A percentile compares a stretch with the other conserved stretches of the same genome.
Conservation (phyloP, 2,888 invertebrate species). For the Euplexia lucipara region DNA sequence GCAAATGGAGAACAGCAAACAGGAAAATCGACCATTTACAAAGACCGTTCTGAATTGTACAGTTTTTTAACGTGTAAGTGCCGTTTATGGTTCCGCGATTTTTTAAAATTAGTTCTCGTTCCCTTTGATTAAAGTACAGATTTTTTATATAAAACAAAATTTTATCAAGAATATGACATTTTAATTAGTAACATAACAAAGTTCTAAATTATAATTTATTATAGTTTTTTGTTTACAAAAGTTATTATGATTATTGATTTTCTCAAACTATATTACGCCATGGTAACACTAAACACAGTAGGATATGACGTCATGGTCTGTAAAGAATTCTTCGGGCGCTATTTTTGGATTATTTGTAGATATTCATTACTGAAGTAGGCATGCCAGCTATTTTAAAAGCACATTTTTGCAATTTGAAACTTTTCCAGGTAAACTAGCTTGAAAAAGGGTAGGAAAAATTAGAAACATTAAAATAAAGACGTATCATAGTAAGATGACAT, state of each 20-base stretch:
- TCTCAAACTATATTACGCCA: constrained; percentile 34
- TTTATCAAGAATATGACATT: constrained; percentile 1
- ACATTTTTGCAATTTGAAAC: constrained; percentile 90
- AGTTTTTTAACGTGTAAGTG: constrained; percentile 53
- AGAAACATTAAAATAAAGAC: neutral
- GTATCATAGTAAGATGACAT: too few relatives aligned
- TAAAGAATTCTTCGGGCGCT: constrained; percentile 79
- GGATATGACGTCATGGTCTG: constrained; percentile 80
- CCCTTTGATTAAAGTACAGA: neutral
- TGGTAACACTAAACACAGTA: constrained; percentile 73
- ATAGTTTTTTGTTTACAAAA: constrained; percentile 36
- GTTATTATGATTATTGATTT: constrained; percentile 55
- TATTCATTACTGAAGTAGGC: constrained; percentile 79
- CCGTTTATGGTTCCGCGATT: constrained; percentile 55
- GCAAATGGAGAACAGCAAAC: constrained; percentile 89
- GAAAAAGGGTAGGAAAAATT: neutral
- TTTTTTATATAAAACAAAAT: constrained; percentile 3
- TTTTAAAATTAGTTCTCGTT: constrained; percentile 47
- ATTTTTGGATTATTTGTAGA: constrained; percentile 87
- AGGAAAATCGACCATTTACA: constrained; percentile 90
- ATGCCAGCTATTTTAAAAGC: constrained; percentile 86
- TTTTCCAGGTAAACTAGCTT: constrained; percentile 74
- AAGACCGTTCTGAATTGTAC: constrained; percentile 79
- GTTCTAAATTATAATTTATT: constrained; percentile 18
- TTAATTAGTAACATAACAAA: constrained; percentile 10